Base-by-base conservation (phyloP, 2,888 invertebrate species). In the Onchidella celtica region DNA sequence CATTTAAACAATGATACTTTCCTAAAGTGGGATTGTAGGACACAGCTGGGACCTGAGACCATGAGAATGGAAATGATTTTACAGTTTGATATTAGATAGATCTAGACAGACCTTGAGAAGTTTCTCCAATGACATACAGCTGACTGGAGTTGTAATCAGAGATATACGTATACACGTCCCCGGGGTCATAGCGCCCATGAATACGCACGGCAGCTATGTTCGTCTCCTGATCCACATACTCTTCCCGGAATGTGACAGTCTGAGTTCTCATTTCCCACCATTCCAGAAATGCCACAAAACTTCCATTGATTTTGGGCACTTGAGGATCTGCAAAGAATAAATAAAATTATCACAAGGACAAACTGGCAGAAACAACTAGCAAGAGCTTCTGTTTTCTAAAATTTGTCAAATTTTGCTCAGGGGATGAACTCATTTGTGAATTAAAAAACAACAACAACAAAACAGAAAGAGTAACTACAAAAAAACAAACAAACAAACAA, bases 151-250 rank as follows among this genome's bases (percentile, higher is more conserved):
- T 66, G 66, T 32, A 66, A 32, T 66, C 66, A 66, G 32, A 32
- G 6, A 66, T 29, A 66, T 24, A 66, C 11, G 27, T 27, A 32
- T 66, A 66, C 9, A 21, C n/a, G 32, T 66, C 66, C 27, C 66
- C 66, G 29, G 66, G 66, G n/a, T 66, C 66, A n/a, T 11, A 66
- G 9, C 6, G 66, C 4, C 66, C 66, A 27, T 32, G 34, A 4
- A 66, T 66, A 3, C 34, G 17, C 9, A 66, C 34, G 34, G 66
- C 66, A 11, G 66, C 66, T 32, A 66, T 66, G 66, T 66, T 66
- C 29, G 4, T 9, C 32, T 66, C 66, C 27, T 66, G 66, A 11
- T 32, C 29, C 11, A 66, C 66, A 27, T 66, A 66, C 4, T 66
- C 66, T 32, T 66, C n/a, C 9, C 66, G 17, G 66, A 66, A 66